Evolutionary conservation across 2,888 invertebrate genomes (phyloP).

Genomic region (Minunthozetes semirufus): DNA sequence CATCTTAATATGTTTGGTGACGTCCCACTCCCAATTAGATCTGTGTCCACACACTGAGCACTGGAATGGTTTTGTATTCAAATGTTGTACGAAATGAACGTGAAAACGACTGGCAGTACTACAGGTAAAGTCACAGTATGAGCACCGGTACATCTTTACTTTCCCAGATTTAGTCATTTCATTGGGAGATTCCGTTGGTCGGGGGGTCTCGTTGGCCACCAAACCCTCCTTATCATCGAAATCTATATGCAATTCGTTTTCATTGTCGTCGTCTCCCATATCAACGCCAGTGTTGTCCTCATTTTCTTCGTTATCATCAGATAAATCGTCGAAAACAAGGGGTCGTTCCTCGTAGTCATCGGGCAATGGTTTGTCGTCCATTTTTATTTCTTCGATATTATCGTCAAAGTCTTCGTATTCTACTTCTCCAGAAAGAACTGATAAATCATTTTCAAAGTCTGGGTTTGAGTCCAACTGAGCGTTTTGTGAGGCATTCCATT

Average conservation of each 20-base stretch:
- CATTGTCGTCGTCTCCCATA: constrained; percentile 27
- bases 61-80: constrained; percentile 85
- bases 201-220: constrained; percentile 24
- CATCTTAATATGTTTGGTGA: constrained; percentile 86
- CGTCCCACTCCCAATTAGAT: constrained; percentile 95
- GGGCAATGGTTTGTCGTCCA: neutral
- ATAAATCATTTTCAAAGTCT: neutral
- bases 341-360: constrained; percentile 4
- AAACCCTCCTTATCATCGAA: neutral
- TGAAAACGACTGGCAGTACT: constrained; percentile 86
- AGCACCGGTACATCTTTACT: constrained; percentile 76
- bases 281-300: neutral
- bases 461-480: neutral
- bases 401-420: constrained; percentile 24
- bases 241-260: constrained; percentile 15
- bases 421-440: neutral
- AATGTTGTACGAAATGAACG: constrained; percentile 84
- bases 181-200: constrained; percentile 8
- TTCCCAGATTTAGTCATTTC: constrained; percentile 9
- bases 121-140: constrained; percentile 85
- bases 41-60: constrained; percentile 88
- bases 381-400: constrained; percentile 11
- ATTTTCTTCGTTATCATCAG: constrained; percentile 22
- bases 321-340: constrained; percentile 1
- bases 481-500: neutral